phyloP scores from a whole-genome alignment of 2,797 vertebrate species.

The Gadopsis marmoratus region DNA sequence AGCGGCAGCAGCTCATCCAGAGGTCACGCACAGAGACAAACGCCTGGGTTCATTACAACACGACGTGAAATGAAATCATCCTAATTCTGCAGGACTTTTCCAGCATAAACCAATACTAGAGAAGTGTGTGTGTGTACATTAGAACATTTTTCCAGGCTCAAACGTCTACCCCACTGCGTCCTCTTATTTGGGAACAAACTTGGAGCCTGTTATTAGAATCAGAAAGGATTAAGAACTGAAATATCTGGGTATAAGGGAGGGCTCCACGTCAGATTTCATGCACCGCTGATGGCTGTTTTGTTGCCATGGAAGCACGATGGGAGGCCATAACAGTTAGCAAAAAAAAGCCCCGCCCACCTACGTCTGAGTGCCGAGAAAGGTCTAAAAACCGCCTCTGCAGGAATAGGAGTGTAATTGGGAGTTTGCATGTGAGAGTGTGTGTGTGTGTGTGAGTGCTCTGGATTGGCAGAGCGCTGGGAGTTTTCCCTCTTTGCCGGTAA shows the following conservation, averaged over 20 bases:
- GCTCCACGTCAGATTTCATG: not conserved
- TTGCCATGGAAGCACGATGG: constrained; percentile 55
- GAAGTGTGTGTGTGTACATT: too few relatives aligned
- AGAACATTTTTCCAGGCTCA: constrained; percentile 54
- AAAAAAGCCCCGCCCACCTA: not conserved
- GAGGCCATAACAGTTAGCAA: constrained; percentile 29
- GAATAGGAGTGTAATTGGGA: constrained; percentile 31
- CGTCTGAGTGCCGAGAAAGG: constrained; percentile 22
- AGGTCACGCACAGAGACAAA: constrained; percentile 42
- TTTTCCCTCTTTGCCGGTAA: constrained; percentile 71
- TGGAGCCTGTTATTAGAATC: constrained; percentile 11
- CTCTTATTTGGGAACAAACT: constrained; percentile 1
- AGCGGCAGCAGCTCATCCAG: constrained; percentile 47
- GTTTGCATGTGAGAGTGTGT: constrained; percentile 31
- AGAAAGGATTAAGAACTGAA: constrained; percentile 10
- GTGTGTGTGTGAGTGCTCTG: constrained; percentile 17
- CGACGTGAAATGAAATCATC: constrained; percentile 59
- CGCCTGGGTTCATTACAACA: constrained; percentile 51
- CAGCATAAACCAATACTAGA: constrained; percentile 37
- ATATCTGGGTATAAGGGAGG: not conserved
- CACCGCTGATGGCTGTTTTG: constrained; percentile 48
- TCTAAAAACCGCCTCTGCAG: constrained; percentile 40
- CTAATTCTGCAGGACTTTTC: constrained; percentile 54
- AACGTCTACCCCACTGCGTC: constrained; percentile 18
- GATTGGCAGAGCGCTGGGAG: constrained; percentile 61